Evolutionary conservation across 1,140 invertebrate species (phyloP), one percentile per base, ranked within the genome.

Genomic region (Linepithema humile): DNA sequence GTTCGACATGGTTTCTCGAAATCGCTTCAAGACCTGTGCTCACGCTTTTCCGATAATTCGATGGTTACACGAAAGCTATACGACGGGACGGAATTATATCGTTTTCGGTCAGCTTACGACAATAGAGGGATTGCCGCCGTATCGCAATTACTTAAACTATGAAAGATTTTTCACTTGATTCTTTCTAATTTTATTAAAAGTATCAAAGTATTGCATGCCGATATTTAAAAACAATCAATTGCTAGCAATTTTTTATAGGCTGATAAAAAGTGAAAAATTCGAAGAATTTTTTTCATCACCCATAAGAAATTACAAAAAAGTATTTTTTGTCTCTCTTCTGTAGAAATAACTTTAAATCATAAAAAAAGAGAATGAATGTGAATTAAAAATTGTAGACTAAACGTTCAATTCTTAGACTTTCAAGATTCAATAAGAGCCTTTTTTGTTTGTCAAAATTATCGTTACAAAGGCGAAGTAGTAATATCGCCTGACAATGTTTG

Each of bases 1-100:
- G 89, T 91, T 91, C 88, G 89, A 83, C 67, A 83, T 83, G 90
- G 86, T 83, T 85, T 82, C 77, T 83, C 65, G 62, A 84, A 82
- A 83, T 85, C 85, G 59, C 43, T 65, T 43, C 59, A 50, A 50
- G 40, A 48, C 60, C 60, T n/a, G 23, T 15, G 59, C 50, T 35
- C n/a, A 78, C 62, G 74, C 45, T 65, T 72, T 82, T 26, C 48
- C 65, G 50, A 72, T 82, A 69, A 70, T 70, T 20, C 15, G 23
- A n/a, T 72, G 26, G 35, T 59, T 45, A 29, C 29, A 65, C 35
- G 40, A 59, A 82, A 74, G 43, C 29, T 53, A 60, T 23, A 38
- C 40, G 80, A 29, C 43, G 20, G 4, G 9, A 73, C 15, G 6
- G 26, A 5, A 26, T 70, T 43, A 60, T 48, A 10, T 26, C 35